Base-by-base conservation (phyloP, 2,888 invertebrate genomes). In the Pharmacophagus antenor region DNA sequence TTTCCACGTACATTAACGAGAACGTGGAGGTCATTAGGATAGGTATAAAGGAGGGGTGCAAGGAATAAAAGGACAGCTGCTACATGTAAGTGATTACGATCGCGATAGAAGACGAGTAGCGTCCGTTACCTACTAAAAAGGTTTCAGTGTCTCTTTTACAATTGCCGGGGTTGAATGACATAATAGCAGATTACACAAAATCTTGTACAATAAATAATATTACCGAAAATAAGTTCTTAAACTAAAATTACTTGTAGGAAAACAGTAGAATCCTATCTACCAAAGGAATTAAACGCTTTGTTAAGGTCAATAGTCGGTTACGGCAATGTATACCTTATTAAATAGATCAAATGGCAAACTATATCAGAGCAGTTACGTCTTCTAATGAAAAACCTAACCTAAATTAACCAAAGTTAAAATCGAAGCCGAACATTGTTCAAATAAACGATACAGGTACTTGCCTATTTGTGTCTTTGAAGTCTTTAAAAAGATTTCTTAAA, bases 31-130 rank as follows among this genome's bases (percentile, higher is more conserved):
- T 70, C 69, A 74, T 74, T 70, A 72, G 71, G 70, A 70, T 70
- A 71, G 71, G 63, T 63, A 68, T 63, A 71, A 67, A 70, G 62
- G 70, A 72, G 71, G 73, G 72, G 71, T 69, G 72, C 67, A 64
- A 65, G 65, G 63, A 61, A 67, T 72, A 75, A 75, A 76, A 67
- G 71, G 72, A 69, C 80, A 83, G 80, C 82, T 82, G 82, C 75
- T 73, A 72, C 71, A 69, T n/a, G 23, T 65, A 70, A 70, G 66
- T 74, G 79, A 80, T 82, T 79, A 79, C 72, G 72, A 78, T 75
- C 75, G 72, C 69, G 65, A 68, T 65, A 63, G 58, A 41, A 56
- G 2, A 25, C 56, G n/a, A 49, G 55, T 47, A 48, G 49, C 54
- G 23, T n/a, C n/a, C n/a, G n/a, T 25, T 54, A 55, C 22, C 55